phyloP scores from a whole-genome alignment of 2,888 invertebrate species.

The Ptychoptera contaminata region DNA sequence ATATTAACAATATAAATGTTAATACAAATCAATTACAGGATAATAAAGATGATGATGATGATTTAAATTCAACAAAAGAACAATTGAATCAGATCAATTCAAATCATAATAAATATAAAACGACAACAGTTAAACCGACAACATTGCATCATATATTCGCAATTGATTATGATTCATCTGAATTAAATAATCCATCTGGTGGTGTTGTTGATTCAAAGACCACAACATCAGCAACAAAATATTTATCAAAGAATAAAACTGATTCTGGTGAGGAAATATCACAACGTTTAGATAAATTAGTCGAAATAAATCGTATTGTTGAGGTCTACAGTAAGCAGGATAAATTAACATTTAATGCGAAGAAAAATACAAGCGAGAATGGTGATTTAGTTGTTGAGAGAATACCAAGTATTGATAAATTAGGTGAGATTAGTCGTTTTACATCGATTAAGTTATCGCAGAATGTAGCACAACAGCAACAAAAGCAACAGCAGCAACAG shows the following conservation, averaged over 20 bases:
- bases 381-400: constrained; percentile 40
- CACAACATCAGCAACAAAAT: background rate
- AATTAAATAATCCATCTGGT: background rate
- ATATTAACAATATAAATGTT: too few species aligned
- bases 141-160: constrained; percentile 36
- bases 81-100: background rate
- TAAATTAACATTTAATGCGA: constrained; percentile 33
- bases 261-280: constrained; percentile 31
- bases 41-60: background rate
- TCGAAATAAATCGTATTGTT: constrained; percentile 51
- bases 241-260: background rate
- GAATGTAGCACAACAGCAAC: background rate
- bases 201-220: background rate
- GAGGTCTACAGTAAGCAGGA: constrained; percentile 51
- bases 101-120: constrained; percentile 2
- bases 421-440: constrained; percentile 52
- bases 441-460: constrained; percentile 47
- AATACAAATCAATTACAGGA: too few species aligned
- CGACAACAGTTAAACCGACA: constrained; percentile 21
- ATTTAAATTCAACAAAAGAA: background rate
- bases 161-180: constrained; percentile 19
- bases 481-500: background rate
- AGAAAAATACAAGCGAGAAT: constrained; percentile 35
- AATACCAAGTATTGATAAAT: constrained; percentile 44
- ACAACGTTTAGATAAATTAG: constrained; percentile 38